Evolutionary conservation across 2,113 vertebrate genomes (phyloP), one percentile per base, ranked within the genome.

Genomic region (Callionymus lyra): DNA sequence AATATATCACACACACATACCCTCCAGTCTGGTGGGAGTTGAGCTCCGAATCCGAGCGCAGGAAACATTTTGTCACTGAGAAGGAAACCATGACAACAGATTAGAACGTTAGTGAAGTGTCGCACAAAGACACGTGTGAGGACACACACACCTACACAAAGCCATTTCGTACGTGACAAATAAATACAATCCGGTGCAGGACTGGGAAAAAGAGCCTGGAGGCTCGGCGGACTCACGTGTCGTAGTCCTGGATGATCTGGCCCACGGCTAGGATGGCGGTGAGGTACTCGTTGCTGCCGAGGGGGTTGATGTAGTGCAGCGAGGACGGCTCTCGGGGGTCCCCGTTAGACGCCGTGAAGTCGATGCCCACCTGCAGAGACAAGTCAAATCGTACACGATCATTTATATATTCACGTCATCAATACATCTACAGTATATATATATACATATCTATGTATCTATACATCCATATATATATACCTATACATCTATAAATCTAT

Each of bases 1-100:
- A 12, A 33, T 17, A 58, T 10, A 18, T 27, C 59, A 59, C 19
- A 52, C n/a, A 50, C 41, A 58, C 73, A 69, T 81, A 98, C 95
- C 93, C 98, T 98, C 95, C 95, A 99, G 84, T 99, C 94, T 12
- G 95, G 94, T 0, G 94, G 93, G 50, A 99, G 83, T 74, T 99
- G 91, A 41, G 95, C 95, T 1, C 95, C 95, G 9, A 99, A 99
- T 63, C 95, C 95, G 69, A 99, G 81, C 44, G 95, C 95, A 54
- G 95, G 95, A 86, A 98, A 99, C 90, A 96, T 94, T 86, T 99
- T 98, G 76, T 97, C 91, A 34, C 95, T 99, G 59, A 48, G 74
- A 56, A 63, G 65, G 68, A 82, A 78, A 83, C 38, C 76, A 76
- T 50, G 72, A 60, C 55, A 80, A 74, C 63, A 79, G 61, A 72